Evolutionary conservation across 2,888 invertebrate species (phyloP).

Genomic region (Yponomeuta evonymella): DNA sequence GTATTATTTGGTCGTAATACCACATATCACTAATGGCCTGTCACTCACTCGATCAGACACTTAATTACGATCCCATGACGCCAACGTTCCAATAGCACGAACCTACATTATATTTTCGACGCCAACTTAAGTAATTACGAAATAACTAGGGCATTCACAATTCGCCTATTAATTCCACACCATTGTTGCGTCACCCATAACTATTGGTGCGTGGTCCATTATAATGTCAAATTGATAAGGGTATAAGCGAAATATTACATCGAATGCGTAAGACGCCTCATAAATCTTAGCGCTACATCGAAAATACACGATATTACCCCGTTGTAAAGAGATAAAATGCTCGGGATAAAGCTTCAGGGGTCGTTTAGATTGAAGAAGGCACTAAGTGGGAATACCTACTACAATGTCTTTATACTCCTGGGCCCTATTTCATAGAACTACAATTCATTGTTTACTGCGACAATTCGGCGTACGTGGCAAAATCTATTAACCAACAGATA

Average conservation of each 20-base stretch:
- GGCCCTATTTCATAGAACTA: too few species aligned
- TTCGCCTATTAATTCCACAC: background rate
- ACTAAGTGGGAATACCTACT: background rate
- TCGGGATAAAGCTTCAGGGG: background rate
- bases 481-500: too few species aligned
- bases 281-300: constrained; percentile 1
- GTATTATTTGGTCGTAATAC: too few species aligned
- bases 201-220: background rate
- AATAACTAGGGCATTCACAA: background rate
- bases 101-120: too few species aligned
- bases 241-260: constrained; percentile 8
- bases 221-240: constrained; percentile 8
- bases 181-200: background rate
- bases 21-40: too few species aligned
- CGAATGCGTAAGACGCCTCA: background rate
- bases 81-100: too few species aligned
- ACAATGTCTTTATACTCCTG: too few species aligned
- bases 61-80: too few species aligned
- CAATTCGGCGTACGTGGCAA: too few species aligned
- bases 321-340: background rate
- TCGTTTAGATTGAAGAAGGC: background rate
- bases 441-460: too few species aligned
- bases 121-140: background rate
- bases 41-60: too few species aligned
- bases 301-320: constrained; percentile 4